These are phyloP conservation scores for Alligator mississippiensis DNA, from an alignment of 2,113 vertebrate genomes.

Conservation along the genomic window DNA sequence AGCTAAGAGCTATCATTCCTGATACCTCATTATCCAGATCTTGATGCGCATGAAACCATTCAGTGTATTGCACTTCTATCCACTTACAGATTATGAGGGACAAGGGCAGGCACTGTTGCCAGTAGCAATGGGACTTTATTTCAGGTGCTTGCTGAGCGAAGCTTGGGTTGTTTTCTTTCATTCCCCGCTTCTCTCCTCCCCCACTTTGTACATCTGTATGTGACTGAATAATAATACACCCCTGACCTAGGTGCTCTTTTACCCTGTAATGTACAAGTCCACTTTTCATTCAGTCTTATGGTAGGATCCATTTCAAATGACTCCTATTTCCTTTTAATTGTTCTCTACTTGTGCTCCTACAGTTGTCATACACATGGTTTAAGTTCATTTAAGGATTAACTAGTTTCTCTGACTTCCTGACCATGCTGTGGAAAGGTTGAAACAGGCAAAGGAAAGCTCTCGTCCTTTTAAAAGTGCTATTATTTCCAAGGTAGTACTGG, in stretches of 20 bases:
- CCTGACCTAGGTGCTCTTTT: not conserved
- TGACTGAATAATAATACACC: no score
- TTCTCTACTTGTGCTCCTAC: not conserved
- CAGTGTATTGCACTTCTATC: not conserved
- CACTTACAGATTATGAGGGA: not conserved
- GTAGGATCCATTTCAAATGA: not conserved
- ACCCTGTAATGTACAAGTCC: not conserved
- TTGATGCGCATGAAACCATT: constrained; percentile 10
- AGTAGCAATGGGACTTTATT: not conserved
- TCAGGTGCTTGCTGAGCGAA: constrained; percentile 22
- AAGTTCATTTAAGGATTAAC: not conserved
- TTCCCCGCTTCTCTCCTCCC: no score
- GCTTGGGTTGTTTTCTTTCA: not conserved
- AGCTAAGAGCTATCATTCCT: constrained; percentile 17
- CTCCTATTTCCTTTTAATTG: not conserved
- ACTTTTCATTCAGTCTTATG: not conserved
- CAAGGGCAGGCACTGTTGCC: not conserved
- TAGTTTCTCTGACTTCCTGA: not conserved
- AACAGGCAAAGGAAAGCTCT: not conserved
- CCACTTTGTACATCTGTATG: no score
- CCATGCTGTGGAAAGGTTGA: not conserved
- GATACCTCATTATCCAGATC: not conserved
- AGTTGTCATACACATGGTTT: not conserved
- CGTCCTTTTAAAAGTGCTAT: not conserved
- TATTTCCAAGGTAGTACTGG: not conserved